Evolutionary conservation across 1,140 invertebrate genomes (phyloP), one percentile per base, ranked within the genome.

Genomic region (Diplogasteroides magnus): DNA sequence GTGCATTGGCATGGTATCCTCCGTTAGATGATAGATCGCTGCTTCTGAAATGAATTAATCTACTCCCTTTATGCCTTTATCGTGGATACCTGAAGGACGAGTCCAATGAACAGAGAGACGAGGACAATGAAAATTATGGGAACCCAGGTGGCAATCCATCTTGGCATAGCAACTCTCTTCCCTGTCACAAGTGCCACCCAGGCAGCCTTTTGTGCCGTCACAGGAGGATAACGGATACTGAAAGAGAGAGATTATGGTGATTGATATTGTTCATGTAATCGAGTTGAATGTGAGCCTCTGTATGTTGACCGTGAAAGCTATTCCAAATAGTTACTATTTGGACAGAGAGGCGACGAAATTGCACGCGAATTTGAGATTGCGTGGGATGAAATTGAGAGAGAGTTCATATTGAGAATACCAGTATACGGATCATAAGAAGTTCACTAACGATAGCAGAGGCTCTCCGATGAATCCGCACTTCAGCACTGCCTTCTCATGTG

Each of bases 401-500:
- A n/a, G n/a, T n/a, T n/a, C 14, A 59, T 19, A 2, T 58, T 14
- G 25, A 64, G n/a, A 61, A 64, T 29, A 2, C 1, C 48, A 72
- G 2, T 37, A 0, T 31, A 19, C 3, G 0, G 27, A 28, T 31
- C 26, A 37, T 64, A 37, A 31, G n/a, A 28, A 61, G n/a, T n/a
- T n/a, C n/a, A 75, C 67, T 23, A 67, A 75, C 74, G 72, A 67
- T 29, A 61, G 59, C 6, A 75, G 55, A 2, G 67, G 60, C 58
- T 75, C 74, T 61, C 74, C 74, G 59, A 74, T 71, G 57, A 75
- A 75, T 62, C 72, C 72, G 19, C 74, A 28, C 11, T 75, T 64
- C 25, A 96, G 86, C 74, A 90, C 90, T 61, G 90, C 88, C 85
- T 94, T 93, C 70, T 90, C 89, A 83, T 97, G 93, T 6, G 90